Percentiles rank a stretch among this genome's conserved stretches.
Conservation (phyloP, 2,888 invertebrate species). For the Alentia gelatinosa region DNA sequence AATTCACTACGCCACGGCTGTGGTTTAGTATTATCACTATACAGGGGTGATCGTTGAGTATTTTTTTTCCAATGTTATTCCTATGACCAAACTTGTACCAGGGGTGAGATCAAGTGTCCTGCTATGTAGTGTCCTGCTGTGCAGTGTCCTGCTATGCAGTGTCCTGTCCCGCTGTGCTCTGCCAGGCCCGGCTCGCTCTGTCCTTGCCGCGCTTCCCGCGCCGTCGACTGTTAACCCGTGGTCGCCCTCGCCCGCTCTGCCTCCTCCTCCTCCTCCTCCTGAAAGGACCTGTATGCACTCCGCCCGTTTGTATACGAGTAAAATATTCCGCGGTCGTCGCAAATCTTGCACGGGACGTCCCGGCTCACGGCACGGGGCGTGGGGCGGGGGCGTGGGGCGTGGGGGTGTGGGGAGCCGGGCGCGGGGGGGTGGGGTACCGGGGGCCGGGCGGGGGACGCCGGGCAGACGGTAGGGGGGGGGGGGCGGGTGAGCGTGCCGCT, state of each 20-base stretch:
- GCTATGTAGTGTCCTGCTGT: no score
- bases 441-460: not conserved
- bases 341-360: not conserved
- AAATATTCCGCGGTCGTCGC: slow-evolving; percentile 18
- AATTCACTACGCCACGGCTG: no score
- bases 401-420: not conserved
- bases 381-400: not conserved
- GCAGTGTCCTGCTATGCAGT: no score
- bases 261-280: not conserved
- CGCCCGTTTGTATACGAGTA: slow-evolving; percentile 9
- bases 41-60: no score
- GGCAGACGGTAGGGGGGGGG: not conserved
- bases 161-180: no score
- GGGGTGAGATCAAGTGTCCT: no score
- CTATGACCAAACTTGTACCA: no score
- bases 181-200: no score
- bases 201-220: no score
- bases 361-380: not conserved
- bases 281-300: not conserved
- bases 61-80: no score
- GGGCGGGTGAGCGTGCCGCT: not conserved
- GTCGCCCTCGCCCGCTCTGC: not conserved
- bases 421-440: not conserved
- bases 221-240: not conserved
- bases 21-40: no score